Base-by-base conservation (phyloP, 30 jellyfish, hydroid and myxozoan genomes). In the Rhopilema esculentum region DNA sequence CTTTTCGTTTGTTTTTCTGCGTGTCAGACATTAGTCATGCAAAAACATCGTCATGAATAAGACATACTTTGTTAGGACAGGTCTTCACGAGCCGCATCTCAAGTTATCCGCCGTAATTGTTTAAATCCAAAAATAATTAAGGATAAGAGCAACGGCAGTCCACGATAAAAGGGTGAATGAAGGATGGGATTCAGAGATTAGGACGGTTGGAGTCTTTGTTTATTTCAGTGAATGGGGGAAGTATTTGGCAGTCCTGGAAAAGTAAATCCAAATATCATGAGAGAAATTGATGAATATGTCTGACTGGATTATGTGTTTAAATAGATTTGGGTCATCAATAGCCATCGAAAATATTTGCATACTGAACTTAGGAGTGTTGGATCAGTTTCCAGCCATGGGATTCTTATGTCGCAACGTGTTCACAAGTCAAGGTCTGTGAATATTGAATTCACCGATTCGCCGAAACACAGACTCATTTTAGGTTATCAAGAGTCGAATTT, bases 201-300 rank as follows among this genome's bases (percentile, higher is more conserved):
- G 30, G 50, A 30, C 67, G 68, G 25, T 12, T 17, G 85, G 85
- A 74, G 24, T 40, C 24, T 16, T 24, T 53, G 72, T 25, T 66
- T 32, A 20, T 74, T 32, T 12, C 49, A 27, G 27, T 74, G 85
- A 74, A 74, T 74, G 33, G 78, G 52, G 49, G 82, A 71, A 71
- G 23, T 71, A 71, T 71, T 71, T 17, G 65, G 20, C 26, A 74
- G 31, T 8, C 85, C 85, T 17, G 85, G 85, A 12, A 74, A 74
- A 32, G 32, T 74, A 32, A 33, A 74, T 74, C 85, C 85, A n/a
- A 8, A 9, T 53, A 51, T 74, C 31, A 1, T 74, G 49, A 32
- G 7, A 4, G 23, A 21, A 19, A 23, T 33, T 23, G 16, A 66
- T 66, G 30, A 33, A 17, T 66, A 66, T 20, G 77, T 23, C 40